Conservation (phyloP, 2,888 invertebrate genomes). For the Nipponacmea schrenckii region DNA sequence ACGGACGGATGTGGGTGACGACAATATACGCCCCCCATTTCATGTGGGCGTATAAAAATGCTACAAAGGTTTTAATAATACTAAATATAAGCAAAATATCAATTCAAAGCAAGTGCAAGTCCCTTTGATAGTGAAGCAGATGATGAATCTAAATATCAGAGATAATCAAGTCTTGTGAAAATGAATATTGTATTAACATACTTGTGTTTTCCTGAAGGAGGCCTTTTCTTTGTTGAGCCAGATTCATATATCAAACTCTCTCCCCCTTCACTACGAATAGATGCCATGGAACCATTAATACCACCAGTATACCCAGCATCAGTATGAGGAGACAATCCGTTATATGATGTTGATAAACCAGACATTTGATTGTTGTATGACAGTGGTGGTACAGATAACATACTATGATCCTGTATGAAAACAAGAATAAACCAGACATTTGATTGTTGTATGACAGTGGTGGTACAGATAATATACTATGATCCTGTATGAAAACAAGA, state of each 20-base stretch:
- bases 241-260: constrained; percentile 22
- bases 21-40: too few relatives aligned
- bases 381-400: neutral
- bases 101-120: neutral
- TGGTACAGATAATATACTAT: neutral
- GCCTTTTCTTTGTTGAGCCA: constrained; percentile 20
- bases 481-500: neutral
- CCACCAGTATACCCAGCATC: neutral
- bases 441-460: neutral
- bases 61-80: too few relatives aligned
- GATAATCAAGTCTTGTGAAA: too few relatives aligned
- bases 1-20: too few relatives aligned
- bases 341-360: neutral
- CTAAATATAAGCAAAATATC: neutral
- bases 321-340: neutral
- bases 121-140: too few relatives aligned
- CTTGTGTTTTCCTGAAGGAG: constrained; percentile 31
- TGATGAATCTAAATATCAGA: too few relatives aligned
- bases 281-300: constrained; percentile 27
- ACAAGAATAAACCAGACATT: neutral
- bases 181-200: neutral
- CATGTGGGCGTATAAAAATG: too few relatives aligned
- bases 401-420: neutral
- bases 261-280: constrained; percentile 28
- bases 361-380: neutral